Percentiles rank a stretch among this genome's conserved stretches.
These are phyloP conservation scores for Sphyrna mokarran DNA, from an alignment of 2,113 vertebrate genomes.

Conservation along the genomic window DNA sequence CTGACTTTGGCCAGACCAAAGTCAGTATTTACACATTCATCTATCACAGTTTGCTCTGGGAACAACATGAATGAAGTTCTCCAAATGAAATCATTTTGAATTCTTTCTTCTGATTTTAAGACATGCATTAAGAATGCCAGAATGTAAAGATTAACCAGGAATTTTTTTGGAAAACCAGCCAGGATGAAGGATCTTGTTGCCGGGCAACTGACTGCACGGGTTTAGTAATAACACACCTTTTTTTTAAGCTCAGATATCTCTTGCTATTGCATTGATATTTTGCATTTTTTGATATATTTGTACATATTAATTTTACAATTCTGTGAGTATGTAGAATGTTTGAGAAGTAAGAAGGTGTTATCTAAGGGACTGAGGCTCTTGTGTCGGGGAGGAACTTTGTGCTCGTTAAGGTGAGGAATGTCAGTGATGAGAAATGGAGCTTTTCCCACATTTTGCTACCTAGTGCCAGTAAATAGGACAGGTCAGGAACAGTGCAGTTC, in stretches of 20 bases:
- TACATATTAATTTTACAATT: background rate
- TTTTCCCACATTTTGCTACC: background rate
- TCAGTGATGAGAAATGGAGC: background rate
- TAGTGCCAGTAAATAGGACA: background rate
- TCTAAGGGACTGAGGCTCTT: background rate
- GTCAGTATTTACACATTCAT: background rate
- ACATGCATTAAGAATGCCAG: background rate
- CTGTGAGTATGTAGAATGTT: background rate
- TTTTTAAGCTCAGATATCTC: background rate
- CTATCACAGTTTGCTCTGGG: background rate
- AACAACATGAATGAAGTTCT: background rate
- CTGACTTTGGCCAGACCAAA: background rate
- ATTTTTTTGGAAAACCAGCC: background rate
- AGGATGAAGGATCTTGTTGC: background rate
- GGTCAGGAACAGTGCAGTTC: background rate
- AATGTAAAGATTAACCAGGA: background rate
- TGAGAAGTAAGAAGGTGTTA: background rate
- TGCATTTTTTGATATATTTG: background rate
- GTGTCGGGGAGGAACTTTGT: background rate
- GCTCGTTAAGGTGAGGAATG: constrained; percentile 4
- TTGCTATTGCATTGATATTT: background rate
- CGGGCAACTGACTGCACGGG: background rate
- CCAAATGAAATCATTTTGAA: background rate
- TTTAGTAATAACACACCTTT: background rate
- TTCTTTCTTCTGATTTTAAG: background rate